Evolutionary conservation across 2,888 invertebrate species (phyloP).

Genomic region (Aleiodes alternator): DNA sequence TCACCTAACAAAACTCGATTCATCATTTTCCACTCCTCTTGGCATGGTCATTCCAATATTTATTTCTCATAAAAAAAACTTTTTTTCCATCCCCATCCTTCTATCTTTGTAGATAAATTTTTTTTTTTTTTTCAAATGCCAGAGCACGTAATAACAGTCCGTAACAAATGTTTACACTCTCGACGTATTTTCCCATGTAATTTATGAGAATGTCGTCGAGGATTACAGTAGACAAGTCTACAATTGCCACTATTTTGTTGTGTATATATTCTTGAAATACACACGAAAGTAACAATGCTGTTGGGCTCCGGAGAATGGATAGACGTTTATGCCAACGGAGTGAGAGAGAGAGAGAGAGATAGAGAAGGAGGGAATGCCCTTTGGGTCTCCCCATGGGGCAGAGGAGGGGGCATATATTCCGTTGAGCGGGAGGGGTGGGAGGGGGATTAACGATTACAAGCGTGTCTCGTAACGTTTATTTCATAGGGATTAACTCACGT

Average conservation of each 20-base stretch:
- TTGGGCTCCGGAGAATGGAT: constrained; percentile 8
- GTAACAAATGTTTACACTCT: constrained; percentile 5
- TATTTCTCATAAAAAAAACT: too few species aligned
- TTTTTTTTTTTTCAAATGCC: not conserved
- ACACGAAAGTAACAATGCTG: not conserved
- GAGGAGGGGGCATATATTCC: constrained; percentile 16
- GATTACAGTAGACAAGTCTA: constrained; percentile 19
- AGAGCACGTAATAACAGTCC: not conserved
- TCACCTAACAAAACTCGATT: constrained; percentile 13
- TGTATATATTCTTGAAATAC: constrained; percentile 10
- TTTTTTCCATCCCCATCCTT: not conserved
- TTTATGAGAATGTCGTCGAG: constrained; percentile 29
- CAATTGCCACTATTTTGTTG: constrained; percentile 18
- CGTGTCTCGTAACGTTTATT: constrained; percentile 61
- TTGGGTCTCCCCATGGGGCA: not conserved
- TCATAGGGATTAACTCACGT: constrained; percentile 56
- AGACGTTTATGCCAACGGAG: constrained; percentile 21
- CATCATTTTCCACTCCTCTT: not conserved
- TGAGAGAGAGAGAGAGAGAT: too few species aligned
- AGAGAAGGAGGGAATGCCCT: not conserved
- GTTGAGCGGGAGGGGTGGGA: constrained; percentile 38
- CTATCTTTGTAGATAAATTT: not conserved
- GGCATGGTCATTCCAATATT: too few species aligned
- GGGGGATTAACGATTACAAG: constrained; percentile 61
- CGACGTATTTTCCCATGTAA: not conserved